phyloP scores from a whole-genome alignment of 2,113 vertebrate genomes.

The Tachysurus fulvidraco region DNA sequence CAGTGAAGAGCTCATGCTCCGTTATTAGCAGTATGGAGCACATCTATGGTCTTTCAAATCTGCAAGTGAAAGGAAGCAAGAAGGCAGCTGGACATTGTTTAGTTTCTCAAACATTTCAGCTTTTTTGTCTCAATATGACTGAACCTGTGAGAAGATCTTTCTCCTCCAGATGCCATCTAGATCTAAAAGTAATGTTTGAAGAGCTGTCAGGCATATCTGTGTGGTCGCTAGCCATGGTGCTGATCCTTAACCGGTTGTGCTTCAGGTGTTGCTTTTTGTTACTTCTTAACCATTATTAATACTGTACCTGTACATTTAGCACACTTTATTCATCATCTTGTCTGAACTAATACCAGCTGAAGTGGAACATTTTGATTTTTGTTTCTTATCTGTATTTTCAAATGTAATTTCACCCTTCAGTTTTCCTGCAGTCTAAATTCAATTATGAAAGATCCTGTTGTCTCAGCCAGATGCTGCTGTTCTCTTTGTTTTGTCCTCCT shows the following conservation, averaged over 20 bases:
- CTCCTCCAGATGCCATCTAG: not conserved
- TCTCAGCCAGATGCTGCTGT: conserved; percentile 50
- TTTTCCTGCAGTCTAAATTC: conserved; percentile 55
- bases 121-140: not conserved
- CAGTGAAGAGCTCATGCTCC: not conserved
- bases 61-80: not conserved
- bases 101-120: no score
- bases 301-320: not conserved
- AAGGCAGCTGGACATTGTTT: not conserved
- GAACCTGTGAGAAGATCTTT: not conserved
- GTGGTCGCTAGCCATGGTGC: not conserved
- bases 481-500: conserved; percentile 45
- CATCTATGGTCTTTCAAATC: not conserved
- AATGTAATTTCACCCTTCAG: conserved; percentile 60
- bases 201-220: not conserved
- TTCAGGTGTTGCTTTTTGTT: not conserved
- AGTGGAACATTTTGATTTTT: conserved; percentile 26
- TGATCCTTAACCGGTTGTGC: not conserved
- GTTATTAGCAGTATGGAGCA: not conserved
- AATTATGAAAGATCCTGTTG: conserved; percentile 53
- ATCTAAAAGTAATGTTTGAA: no score
- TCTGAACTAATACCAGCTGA: not conserved
- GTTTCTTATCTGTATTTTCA: conserved; percentile 47
- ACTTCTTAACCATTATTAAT: not conserved
- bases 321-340: not conserved